Evolutionary conservation across 2,888 invertebrate genomes (phyloP), one percentile per base, ranked within the genome.

Genomic region (Pheosia tremula): DNA sequence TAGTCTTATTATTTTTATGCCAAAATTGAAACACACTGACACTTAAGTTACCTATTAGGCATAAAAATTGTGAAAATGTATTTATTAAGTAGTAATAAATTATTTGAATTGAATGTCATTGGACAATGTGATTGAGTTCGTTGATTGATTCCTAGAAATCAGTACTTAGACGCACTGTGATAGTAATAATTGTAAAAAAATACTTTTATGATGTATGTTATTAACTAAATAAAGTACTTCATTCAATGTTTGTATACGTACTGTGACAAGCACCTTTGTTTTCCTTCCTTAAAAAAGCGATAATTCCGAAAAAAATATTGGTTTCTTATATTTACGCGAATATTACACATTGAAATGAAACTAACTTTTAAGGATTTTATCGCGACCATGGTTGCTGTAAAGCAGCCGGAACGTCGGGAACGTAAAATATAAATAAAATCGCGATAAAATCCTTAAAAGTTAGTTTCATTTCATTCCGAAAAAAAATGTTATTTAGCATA

Each of bases 131-230:
- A 67, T 70, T 67, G 60, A 59, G 39, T 60, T 59, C 54, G 55
- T 58, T 58, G 53, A 59, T 60, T 56, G 53, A 50, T 56, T 50
- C 41, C n/a, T 59, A 63, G 57, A 64, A 75, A 70, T 76, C 69
- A 67, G 77, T 80, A 81, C 79, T 86, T 83, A 84, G 81, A 78
- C 63, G 63, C 82, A 82, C 90, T 90, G 90, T 90, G 90, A 90
- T 90, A 90, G 89, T 78, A 68, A 72, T 76, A 77, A 75, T 71
- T 62, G 61, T 71, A 64, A 71, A 69, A 54, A 6, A 69, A 56
- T 24, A 24, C 24, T 24, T 4, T 69, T 64, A 60, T 63, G 66
- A 69, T 78, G 64, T 47, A 69, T 78, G 64, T 47, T 53, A 37
- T 53, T 53, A 53, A 36, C 53, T n/a, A 10, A 53, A 8, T 37